A percentile compares a stretch with the other conserved stretches of the same genome.
Evolutionary conservation across 2,888 invertebrate species (phyloP).

Genomic region (Luperina testacea): DNA sequence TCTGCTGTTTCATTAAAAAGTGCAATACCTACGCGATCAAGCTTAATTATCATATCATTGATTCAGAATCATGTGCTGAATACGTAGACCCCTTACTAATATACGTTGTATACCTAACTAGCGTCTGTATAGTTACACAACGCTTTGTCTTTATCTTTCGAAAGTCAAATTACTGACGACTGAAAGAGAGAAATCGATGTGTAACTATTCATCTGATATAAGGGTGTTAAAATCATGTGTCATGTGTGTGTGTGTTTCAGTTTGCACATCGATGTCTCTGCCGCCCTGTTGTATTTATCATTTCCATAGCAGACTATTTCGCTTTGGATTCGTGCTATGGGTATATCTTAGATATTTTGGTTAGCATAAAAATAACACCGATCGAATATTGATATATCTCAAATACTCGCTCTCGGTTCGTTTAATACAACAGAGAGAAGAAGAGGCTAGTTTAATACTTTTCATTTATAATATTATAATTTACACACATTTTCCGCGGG

Average conservation of each 20-base stretch:
- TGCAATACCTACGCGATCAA: not conserved
- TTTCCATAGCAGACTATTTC: not conserved
- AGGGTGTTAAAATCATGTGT: not conserved
- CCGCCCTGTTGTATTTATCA: not conserved
- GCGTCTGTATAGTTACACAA: no score
- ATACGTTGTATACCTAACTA: no score
- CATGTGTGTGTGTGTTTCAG: not conserved
- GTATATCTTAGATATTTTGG: not conserved
- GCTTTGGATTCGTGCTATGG: not conserved
- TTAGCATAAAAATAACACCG: not conserved
- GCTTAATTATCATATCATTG: no score
- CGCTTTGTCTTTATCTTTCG: no score
- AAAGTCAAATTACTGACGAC: no score
- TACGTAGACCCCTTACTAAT: no score
- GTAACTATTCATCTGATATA: no score
- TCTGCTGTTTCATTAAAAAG: not conserved
- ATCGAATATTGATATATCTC: not conserved
- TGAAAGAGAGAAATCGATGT: no score
- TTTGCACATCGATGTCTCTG: not conserved
- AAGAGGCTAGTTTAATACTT: slow-evolving; percentile 35
- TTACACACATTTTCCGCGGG: slow-evolving; percentile 27
- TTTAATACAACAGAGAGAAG: slow-evolving; percentile 14
- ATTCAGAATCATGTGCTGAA: not conserved
- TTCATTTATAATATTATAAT: slow-evolving; percentile 16
- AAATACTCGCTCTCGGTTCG: slow-evolving; percentile 3